phyloP scores from a whole-genome alignment of 2,888 invertebrate species.

The Cheilosia scutellata region DNA sequence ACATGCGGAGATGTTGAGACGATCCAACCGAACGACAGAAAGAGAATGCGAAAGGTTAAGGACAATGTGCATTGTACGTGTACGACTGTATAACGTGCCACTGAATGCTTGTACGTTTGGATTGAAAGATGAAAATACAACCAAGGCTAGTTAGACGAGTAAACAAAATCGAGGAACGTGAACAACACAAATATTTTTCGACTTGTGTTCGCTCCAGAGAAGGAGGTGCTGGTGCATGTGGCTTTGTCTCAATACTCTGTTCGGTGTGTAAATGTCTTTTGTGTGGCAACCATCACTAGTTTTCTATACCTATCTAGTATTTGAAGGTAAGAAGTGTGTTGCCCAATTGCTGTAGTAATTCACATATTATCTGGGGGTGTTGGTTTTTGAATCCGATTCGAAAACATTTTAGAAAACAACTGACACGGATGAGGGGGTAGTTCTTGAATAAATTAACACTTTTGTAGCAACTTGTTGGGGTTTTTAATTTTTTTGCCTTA shows the following conservation, averaged over 20 bases:
- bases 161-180: constrained; percentile 58
- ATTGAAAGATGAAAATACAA: background rate
- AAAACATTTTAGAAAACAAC: too few relatives aligned
- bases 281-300: background rate
- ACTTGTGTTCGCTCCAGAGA: background rate
- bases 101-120: background rate
- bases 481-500: too few relatives aligned
- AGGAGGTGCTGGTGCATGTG: background rate
- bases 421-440: too few relatives aligned
- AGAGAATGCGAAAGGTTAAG: constrained; percentile 36
- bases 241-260: background rate
- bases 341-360: too few relatives aligned
- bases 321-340: background rate
- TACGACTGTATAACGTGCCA: too few relatives aligned
- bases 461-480: too few relatives aligned
- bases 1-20: constrained; percentile 2
- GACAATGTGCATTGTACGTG: constrained; percentile 17
- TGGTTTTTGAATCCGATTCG: too few relatives aligned
- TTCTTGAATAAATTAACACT: too few relatives aligned
- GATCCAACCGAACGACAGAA: background rate
- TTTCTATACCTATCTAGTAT: background rate
- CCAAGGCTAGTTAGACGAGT: constrained; percentile 58
- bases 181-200: constrained; percentile 38
- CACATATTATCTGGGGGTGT: too few relatives aligned
- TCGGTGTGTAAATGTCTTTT: background rate